These are phyloP conservation scores for Eptesicus fuscus DNA, from an alignment of 2,113 vertebrate species.

Conservation along the genomic window DNA sequence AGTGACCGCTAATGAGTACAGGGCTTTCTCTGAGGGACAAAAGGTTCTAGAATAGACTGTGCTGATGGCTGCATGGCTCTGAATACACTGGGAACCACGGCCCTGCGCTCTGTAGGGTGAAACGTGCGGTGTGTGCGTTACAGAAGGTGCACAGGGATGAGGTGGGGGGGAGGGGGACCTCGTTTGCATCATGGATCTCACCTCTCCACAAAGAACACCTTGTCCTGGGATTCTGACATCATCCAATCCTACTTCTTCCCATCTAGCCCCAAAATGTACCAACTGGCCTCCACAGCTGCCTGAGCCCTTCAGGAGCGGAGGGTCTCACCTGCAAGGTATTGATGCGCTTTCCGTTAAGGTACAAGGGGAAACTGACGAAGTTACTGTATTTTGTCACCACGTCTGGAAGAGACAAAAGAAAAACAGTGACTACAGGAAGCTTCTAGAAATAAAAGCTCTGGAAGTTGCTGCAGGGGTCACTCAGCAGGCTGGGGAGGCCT, in stretches of 20 bases:
- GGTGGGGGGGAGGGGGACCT: accelerated
- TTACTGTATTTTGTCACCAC: constrained; percentile 98
- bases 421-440: background rate
- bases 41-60: background rate
- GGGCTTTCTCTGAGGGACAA: background rate
- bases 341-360: constrained; percentile 91
- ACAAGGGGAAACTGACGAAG: constrained; percentile 96
- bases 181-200: background rate
- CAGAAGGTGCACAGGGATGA: accelerated
- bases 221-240: background rate
- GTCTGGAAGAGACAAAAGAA: constrained; percentile 81
- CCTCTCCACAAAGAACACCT: background rate
- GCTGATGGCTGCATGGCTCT: background rate
- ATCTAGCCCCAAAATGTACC: background rate
- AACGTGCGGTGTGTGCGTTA: background rate
- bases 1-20: background rate
- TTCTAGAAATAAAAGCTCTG: background rate
- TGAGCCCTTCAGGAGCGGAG: background rate
- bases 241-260: background rate
- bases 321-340: constrained; percentile 94
- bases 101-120: accelerated
- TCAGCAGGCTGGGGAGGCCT: background rate
- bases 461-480: background rate
- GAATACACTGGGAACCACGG: background rate
- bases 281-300: accelerated